Base-by-base conservation (phyloP, 1,140 invertebrate species). In the Drosophila busckii region DNA sequence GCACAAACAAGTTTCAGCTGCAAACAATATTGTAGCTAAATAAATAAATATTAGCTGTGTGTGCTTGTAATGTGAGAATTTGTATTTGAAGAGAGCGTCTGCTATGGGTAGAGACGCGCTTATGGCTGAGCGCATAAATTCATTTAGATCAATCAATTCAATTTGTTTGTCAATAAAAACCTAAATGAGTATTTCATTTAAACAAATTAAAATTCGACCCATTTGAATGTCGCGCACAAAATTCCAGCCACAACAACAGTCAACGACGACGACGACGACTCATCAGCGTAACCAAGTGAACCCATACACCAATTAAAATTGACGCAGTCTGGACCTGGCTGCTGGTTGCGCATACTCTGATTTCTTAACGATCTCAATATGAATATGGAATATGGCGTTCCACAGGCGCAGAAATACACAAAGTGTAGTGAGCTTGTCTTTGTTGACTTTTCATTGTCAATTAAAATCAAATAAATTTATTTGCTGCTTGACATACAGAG, bases 71-170 rank as follows among this genome's bases (percentile, higher is more conserved):
- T n/a, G n/a, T n/a, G n/a, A n/a, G n/a, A n/a, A n/a, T n/a, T n/a
- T n/a, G n/a, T n/a, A n/a, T n/a, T n/a, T n/a, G n/a, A 8, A 12
- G 25, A n/a, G 8, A 4, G 4, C 9, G 16, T 22, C 10, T 13
- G 40, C n/a, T 28, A 23, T 34, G 38, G 46, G 53, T 64, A 52
- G 50, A 46, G n/a, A n/a, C n/a, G n/a, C 28, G 48, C 31, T 46
- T 52, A 49, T 32, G 28, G 66, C 70, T 78, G 65, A 53, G 35
- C 76, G 63, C 68, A 82, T 86, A 86, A 86, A 86, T 86, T 86
- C 84, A 86, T 86, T 86, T 86, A 86, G 82, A 86, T 86, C 84
- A 86, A 86, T 86, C 84, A 86, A 86, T 85, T 86, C 84, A 86
- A 86, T 86, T 86, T 86, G 70, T 86, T 86, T 86, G 84, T 83